Percentiles rank a stretch among this genome's conserved stretches.
Evolutionary conservation across 2,888 invertebrate genomes (phyloP).

Genomic region (Trisateles emortualis): DNA sequence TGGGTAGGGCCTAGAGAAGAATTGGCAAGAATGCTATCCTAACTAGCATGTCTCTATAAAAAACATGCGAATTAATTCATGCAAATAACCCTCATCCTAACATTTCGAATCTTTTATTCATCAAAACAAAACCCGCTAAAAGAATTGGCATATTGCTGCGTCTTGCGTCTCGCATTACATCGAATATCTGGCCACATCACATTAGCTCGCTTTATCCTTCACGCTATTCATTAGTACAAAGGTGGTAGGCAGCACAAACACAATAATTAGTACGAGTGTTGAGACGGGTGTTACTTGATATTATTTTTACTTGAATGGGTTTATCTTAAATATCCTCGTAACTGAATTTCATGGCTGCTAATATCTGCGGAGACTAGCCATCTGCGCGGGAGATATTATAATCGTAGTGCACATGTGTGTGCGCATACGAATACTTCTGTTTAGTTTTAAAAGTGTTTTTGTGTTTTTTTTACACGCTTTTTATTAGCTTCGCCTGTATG

Average conservation of each 20-base stretch:
- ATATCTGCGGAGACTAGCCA: too few species aligned
- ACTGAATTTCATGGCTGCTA: too few species aligned
- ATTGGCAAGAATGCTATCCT: too few species aligned
- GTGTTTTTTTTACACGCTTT: too few species aligned
- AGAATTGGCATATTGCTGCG: conserved; percentile 23
- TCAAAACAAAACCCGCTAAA: conserved; percentile 11
- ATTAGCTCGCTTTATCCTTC: conserved; percentile 65
- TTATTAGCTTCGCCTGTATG: too few species aligned
- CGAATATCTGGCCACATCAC: conserved; percentile 62
- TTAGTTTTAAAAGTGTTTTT: too few species aligned
- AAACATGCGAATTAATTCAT: too few species aligned
- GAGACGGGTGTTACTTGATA: conserved; percentile 63
- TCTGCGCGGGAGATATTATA: too few species aligned
- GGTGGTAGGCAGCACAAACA: conserved; percentile 47
- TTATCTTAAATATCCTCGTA: not conserved
- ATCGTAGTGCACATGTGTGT: too few species aligned
- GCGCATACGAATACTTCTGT: too few species aligned
- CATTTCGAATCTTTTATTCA: not conserved
- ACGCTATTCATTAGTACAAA: conserved; percentile 33
- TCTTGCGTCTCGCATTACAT: conserved; percentile 47
- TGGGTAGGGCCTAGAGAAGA: too few species aligned
- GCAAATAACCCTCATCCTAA: not conserved
- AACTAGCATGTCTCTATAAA: too few species aligned
- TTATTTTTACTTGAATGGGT: conserved; percentile 53
- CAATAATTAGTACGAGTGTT: conserved; percentile 83